Percentiles rank a stretch among this genome's conserved stretches.
phyloP scores from a whole-genome alignment of 2,797 vertebrate species.

The Coregonus sp. region DNA sequence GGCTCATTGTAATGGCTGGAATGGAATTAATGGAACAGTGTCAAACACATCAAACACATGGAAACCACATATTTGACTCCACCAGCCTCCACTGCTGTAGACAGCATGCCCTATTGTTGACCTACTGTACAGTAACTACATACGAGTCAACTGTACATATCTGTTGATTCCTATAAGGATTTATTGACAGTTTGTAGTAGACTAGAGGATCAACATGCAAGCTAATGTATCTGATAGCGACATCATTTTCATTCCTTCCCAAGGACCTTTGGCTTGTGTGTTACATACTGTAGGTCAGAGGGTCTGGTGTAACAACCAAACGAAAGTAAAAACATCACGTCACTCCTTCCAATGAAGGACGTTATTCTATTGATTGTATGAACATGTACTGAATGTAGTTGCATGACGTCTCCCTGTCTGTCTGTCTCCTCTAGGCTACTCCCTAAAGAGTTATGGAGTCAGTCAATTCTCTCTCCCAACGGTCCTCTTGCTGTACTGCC shows the following conservation, averaged over 20 bases:
- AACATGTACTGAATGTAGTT: not conserved
- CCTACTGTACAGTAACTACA: constrained; percentile 18
- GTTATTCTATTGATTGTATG: not conserved
- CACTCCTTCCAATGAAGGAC: not conserved
- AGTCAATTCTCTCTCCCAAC: not conserved
- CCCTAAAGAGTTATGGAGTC: not conserved
- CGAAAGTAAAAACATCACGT: not conserved
- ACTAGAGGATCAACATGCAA: not conserved
- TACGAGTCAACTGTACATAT: not conserved
- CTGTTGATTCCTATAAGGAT: not conserved
- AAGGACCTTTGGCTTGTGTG: not conserved
- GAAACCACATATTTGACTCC: too few relatives aligned
- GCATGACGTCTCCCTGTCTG: not conserved
- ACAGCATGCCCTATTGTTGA: constrained; percentile 24
- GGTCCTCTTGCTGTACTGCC: not conserved
- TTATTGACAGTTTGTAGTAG: not conserved
- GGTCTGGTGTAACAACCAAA: not conserved
- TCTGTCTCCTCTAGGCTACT: not conserved
- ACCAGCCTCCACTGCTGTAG: too few relatives aligned
- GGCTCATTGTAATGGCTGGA: too few relatives aligned
- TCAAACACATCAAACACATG: too few relatives aligned
- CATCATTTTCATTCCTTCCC: not conserved
- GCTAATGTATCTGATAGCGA: not conserved
- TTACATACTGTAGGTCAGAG: not conserved
- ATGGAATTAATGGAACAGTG: too few relatives aligned